Percentiles rank a stretch among this genome's conserved stretches.
phyloP scores from a whole-genome alignment of 2,888 invertebrate genomes.

The Philaethria dido region DNA sequence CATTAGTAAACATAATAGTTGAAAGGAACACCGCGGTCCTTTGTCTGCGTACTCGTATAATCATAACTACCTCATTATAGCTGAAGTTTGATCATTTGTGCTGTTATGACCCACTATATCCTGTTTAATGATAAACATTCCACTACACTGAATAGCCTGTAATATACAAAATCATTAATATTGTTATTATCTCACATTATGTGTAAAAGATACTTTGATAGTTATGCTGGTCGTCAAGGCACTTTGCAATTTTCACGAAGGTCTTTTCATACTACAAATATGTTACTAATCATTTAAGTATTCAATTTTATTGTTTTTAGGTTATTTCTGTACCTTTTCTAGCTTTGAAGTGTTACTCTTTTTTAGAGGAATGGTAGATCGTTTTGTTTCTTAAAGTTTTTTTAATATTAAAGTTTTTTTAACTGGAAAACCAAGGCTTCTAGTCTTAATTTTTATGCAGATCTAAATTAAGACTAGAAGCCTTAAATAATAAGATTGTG shows the following conservation, averaged over 20 bases:
- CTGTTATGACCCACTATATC: constrained; percentile 46
- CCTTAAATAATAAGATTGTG: not conserved
- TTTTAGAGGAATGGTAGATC: too few relatives aligned
- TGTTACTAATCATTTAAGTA: too few relatives aligned
- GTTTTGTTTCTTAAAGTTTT: too few relatives aligned
- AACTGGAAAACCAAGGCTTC: too few relatives aligned
- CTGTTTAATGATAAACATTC: constrained; percentile 62
- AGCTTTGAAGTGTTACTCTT: too few relatives aligned
- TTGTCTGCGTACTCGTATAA: constrained; percentile 36
- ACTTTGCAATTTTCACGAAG: not conserved
- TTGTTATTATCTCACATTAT: constrained; percentile 17
- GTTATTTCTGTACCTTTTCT: too few relatives aligned
- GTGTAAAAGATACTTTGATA: constrained; percentile 6
- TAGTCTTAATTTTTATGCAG: too few relatives aligned
- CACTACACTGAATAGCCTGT: constrained; percentile 52
- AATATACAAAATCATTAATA: constrained; percentile 30
- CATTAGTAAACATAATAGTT: constrained; percentile 16
- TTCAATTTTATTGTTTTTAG: too few relatives aligned
- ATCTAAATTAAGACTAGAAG: too few relatives aligned
- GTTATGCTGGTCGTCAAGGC: not conserved
- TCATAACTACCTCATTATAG: constrained; percentile 52
- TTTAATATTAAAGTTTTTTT: too few relatives aligned
- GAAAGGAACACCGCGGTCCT: constrained; percentile 14
- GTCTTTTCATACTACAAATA: not conserved
- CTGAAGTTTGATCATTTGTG: constrained; percentile 61